A percentile compares a stretch with the other conserved stretches of the same genome.
Evolutionary conservation across 2,797 vertebrate genomes (phyloP).

Genomic region (Halcyon chelicuti): DNA sequence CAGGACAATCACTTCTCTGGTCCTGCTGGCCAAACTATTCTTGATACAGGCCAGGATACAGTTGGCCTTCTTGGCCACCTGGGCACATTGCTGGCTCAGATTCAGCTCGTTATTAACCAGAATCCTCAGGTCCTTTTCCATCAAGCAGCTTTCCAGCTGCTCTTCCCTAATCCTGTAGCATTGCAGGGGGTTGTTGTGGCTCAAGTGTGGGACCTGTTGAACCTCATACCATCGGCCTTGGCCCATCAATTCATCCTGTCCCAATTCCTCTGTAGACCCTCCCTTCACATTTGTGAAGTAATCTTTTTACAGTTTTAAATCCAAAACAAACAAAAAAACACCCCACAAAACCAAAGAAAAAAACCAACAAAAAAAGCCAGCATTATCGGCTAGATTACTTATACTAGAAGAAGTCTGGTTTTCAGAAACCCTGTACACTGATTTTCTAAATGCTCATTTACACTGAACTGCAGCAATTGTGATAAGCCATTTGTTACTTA

Average conservation of each 20-base stretch:
- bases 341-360: no score
- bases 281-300: background rate
- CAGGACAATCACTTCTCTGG: background rate
- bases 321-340: background rate
- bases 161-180: background rate
- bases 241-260: background rate
- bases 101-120: background rate
- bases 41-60: background rate
- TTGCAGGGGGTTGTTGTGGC: background rate
- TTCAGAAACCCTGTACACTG: background rate
- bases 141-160: background rate
- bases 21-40: background rate
- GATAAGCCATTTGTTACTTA: slow-evolving; percentile 19
- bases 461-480: background rate
- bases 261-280: background rate
- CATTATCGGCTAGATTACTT: background rate
- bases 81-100: background rate
- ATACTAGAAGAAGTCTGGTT: background rate
- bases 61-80: background rate
- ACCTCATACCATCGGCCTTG: background rate
- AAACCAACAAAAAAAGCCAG: background rate
- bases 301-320: background rate
- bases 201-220: background rate
- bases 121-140: background rate
- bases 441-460: background rate